Conservation (phyloP, 2,888 invertebrate species). For the Matsumyia berberina region DNA sequence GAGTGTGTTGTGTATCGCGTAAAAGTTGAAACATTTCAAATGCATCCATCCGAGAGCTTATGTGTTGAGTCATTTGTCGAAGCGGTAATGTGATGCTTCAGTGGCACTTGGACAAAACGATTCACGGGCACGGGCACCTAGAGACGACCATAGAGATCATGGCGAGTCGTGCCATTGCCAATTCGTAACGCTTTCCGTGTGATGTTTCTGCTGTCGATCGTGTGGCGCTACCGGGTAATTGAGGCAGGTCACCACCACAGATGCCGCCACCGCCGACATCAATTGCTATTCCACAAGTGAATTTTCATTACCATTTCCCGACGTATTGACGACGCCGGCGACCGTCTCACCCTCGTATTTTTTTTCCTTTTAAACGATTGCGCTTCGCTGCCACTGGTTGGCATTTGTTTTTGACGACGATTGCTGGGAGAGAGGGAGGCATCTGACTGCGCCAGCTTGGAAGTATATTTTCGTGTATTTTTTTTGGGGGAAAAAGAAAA, state of each 20-base stretch:
- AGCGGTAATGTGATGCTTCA: conserved; percentile 27
- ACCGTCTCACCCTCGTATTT: conserved; percentile 35
- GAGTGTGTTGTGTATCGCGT: no score
- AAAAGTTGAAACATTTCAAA: conserved; percentile 19
- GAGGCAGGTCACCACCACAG: conserved; percentile 68
- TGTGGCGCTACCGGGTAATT: conserved; percentile 61
- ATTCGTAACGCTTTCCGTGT: conserved; percentile 50
- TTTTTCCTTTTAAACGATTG: conserved; percentile 28
- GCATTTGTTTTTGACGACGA: conserved; percentile 46
- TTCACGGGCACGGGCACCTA: conserved; percentile 35
- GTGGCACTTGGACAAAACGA: conserved; percentile 35
- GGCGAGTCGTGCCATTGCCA: conserved; percentile 62
- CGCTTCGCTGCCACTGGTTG: conserved; percentile 9
- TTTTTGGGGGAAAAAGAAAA: conserved; percentile 25
- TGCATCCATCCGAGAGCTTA: conserved; percentile 27
- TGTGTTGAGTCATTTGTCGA: conserved; percentile 40
- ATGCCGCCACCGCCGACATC: conserved; percentile 40
- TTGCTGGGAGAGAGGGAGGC: conserved; percentile 32
- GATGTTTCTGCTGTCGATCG: conserved; percentile 41
- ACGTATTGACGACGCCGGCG: conserved; percentile 27
- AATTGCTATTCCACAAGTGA: conserved; percentile 70
- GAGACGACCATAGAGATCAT: conserved; percentile 27
- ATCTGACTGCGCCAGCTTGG: no score
- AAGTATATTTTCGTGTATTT: conserved; percentile 16
- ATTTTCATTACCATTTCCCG: conserved; percentile 64